Percentiles rank a stretch among this genome's conserved stretches.
phyloP scores from a whole-genome alignment of 2,888 invertebrate genomes.

The Celastrina argiolus region DNA sequence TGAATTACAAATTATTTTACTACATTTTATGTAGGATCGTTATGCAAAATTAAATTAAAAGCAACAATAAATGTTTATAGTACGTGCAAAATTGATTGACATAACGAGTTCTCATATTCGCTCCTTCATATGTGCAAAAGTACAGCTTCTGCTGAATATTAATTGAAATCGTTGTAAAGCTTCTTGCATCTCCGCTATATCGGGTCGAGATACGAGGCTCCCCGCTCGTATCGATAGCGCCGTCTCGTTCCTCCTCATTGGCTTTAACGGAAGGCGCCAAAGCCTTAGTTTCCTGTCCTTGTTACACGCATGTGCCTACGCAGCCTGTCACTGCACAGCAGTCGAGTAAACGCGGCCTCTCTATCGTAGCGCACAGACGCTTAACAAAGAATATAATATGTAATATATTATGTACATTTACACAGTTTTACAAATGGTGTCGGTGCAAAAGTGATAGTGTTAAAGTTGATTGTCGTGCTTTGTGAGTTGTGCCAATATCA shows the following conservation, averaged over 20 bases:
- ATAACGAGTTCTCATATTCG: conserved; percentile 21
- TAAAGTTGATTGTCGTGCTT: conserved; percentile 58
- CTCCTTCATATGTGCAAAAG: conserved; percentile 13
- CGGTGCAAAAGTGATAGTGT: conserved; percentile 51
- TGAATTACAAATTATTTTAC: neutral
- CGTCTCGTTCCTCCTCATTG: conserved; percentile 52
- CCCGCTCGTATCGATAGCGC: conserved; percentile 59
- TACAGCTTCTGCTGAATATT: conserved; percentile 18
- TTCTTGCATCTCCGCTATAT: conserved; percentile 59
- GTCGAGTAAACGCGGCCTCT: conserved; percentile 54
- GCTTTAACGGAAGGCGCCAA: conserved; percentile 47
- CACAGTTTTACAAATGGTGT: conserved; percentile 35
- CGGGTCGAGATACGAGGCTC: conserved; percentile 62
- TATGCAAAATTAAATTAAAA: neutral
- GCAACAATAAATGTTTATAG: neutral
- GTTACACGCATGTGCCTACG: conserved; percentile 54
- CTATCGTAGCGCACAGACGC: conserved; percentile 60
- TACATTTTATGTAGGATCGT: neutral
- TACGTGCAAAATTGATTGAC: neutral
- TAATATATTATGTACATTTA: conserved; percentile 27
- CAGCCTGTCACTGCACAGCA: conserved; percentile 59
- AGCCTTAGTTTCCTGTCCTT: conserved; percentile 62
- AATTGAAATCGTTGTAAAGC: conserved; percentile 37
- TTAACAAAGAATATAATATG: conserved; percentile 23
- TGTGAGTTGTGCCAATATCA: conserved; percentile 57